Base-by-base conservation (phyloP, 2,797 vertebrate genomes). In the Australoheros facetus region DNA sequence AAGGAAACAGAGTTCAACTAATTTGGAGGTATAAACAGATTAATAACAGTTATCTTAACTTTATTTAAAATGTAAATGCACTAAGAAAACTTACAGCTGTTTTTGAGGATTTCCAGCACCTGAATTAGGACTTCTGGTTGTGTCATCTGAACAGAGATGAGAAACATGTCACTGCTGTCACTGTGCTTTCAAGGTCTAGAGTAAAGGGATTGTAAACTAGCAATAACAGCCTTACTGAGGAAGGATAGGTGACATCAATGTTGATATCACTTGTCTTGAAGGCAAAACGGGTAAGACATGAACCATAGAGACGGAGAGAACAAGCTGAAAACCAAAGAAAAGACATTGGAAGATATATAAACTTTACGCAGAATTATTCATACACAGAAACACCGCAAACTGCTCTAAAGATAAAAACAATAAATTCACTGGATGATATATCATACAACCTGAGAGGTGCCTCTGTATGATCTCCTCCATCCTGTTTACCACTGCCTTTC, bases 101-200 rank as follows among this genome's bases (percentile, higher is more conserved):
- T 98, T 94, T 97, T 99, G 72, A 99, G 92, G 92, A 99, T 97
- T 88, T 98, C 97, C 93, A 99, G 97, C 77, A 98, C 97, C 91
- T 98, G 96, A 92, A 99, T 99, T 82, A 99, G 90, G 90, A 99
- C 98, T 91, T 99, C 98, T 34, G 98, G 98, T 69, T 99, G 98
- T 73, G 95, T 99, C 97, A 99, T 98, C 98, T 99, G 91, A 86
- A 75, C 9, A 72, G 37, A 82, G 2, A 64, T 59, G 75, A 56
- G 2, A 58, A 4, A 4, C 12, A 13, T 6, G 57, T 58, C n/a
- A 21, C 3, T 12, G 23, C 5, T 58, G 55, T 51, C 64, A 69
- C 32, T 58, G 64, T 42, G 26, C 42, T 56, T 2, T 39, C 3
- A 8, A 56, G 2, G 37, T 17, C 42, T 60, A 69, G 1, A 30